These are phyloP conservation scores for Onthophagus taurus DNA, from an alignment of 1,140 invertebrate genomes.

Conservation along the genomic window DNA sequence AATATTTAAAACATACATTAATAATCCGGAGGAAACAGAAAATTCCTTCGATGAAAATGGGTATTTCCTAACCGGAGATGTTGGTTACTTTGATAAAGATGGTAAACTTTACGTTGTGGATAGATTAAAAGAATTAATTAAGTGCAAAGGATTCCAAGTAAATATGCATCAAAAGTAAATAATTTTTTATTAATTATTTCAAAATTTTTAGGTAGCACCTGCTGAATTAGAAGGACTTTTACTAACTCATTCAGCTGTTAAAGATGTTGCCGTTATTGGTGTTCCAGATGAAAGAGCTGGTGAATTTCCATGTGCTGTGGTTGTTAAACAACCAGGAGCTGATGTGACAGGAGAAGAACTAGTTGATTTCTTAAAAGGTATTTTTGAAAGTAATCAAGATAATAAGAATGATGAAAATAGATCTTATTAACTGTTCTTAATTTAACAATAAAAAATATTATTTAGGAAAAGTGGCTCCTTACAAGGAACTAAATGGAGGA, in stretches of 20 bases:
- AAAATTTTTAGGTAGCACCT: slow-evolving; percentile 6
- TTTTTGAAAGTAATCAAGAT: background rate
- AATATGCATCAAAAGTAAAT: slow-evolving; percentile 12
- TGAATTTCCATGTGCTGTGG: slow-evolving; percentile 57
- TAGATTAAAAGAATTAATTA: slow-evolving; percentile 70
- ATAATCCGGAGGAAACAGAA: slow-evolving; percentile 49
- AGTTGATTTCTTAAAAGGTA: background rate
- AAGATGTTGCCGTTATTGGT: slow-evolving; percentile 61
- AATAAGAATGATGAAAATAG: no score
- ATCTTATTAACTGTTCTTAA: no score
- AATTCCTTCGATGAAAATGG: slow-evolving; percentile 55
- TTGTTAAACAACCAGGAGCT: slow-evolving; percentile 38
- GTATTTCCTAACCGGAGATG: slow-evolving; percentile 68
- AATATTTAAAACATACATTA: slow-evolving; percentile 54
- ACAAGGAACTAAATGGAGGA: background rate
- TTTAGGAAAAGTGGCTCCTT: background rate
- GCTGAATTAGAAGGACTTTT: slow-evolving; percentile 6
- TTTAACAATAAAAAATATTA: no score
- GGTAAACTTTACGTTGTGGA: slow-evolving; percentile 64
- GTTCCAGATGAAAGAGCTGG: slow-evolving; percentile 49
- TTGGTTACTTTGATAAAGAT: slow-evolving; percentile 61
- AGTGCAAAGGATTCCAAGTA: slow-evolving; percentile 70
- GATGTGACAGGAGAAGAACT: background rate
- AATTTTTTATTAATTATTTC: background rate
- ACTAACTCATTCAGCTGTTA: slow-evolving; percentile 32